Conservation (phyloP, 2,888 invertebrate species). For the Lithophane leautieri region DNA sequence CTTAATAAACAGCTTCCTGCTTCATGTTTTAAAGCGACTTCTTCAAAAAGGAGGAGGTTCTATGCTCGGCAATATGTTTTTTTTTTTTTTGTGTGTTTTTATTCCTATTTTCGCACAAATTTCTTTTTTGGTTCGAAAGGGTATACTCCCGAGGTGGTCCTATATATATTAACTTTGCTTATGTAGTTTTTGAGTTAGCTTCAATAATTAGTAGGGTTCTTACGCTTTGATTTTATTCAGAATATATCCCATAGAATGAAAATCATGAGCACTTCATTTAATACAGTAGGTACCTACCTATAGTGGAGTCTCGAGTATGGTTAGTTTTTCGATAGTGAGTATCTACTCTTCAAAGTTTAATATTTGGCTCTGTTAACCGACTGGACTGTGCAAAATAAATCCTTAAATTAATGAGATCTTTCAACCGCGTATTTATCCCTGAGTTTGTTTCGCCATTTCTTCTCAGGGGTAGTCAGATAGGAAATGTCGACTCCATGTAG, state of each 20-base stretch:
- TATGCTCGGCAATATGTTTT: too few species aligned
- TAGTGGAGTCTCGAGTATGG: background rate
- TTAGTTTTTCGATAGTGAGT: too few species aligned
- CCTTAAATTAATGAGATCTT: background rate
- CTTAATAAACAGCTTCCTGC: constrained; percentile 9
- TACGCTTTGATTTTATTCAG: background rate
- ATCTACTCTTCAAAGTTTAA: background rate
- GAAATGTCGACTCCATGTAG: background rate
- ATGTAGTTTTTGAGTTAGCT: too few species aligned
- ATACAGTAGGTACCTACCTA: background rate
- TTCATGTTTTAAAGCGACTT: too few species aligned
- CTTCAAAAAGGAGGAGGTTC: too few species aligned
- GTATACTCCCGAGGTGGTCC: too few species aligned
- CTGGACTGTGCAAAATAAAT: background rate
- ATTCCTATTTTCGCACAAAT: too few species aligned
- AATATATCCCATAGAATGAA: background rate
- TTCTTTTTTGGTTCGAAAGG: too few species aligned
- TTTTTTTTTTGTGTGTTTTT: too few species aligned
- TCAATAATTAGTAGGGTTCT: too few species aligned
- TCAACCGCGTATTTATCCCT: too few species aligned
- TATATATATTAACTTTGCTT: too few species aligned
- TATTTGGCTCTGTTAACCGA: background rate
- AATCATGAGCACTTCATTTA: background rate
- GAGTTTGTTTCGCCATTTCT: background rate
- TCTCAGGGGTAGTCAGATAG: background rate